Evolutionary conservation across 2,797 vertebrate species (phyloP).

Genomic region (Poeciliopsis turneri): DNA sequence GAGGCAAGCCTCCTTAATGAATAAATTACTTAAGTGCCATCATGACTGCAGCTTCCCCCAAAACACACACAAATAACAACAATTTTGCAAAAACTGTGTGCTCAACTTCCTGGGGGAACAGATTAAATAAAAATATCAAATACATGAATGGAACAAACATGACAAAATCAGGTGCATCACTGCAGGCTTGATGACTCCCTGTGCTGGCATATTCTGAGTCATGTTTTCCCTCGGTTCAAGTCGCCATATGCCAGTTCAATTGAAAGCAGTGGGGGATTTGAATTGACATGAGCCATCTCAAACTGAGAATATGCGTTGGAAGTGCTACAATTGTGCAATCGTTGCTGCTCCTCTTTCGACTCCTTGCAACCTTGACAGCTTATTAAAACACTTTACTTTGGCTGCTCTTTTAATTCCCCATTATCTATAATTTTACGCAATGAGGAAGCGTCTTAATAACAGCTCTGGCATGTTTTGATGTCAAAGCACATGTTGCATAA

Average conservation of each 20-base stretch:
- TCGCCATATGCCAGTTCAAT: conserved; percentile 5
- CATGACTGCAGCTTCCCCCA: neutral
- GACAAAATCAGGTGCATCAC: conserved; percentile 3
- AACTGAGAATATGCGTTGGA: conserved; percentile 2
- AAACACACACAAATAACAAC: neutral
- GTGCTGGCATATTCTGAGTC: conserved; percentile 3
- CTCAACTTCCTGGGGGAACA: conserved; percentile 5
- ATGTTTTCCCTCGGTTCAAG: neutral
- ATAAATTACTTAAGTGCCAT: neutral
- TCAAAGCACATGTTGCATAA: conserved; percentile 22
- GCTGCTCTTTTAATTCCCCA: conserved; percentile 17
- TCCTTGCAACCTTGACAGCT: neutral
- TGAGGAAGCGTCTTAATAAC: conserved; percentile 10
- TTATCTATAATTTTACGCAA: conserved; percentile 20
- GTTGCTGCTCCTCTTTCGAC: neutral
- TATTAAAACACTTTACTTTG: conserved; percentile 6
- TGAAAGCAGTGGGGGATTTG: neutral
- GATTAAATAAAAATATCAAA: neutral
- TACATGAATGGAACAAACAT: neutral
- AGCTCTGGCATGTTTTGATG: conserved; percentile 23
- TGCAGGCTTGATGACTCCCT: neutral
- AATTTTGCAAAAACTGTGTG: conserved; percentile 1
- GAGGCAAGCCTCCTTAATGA: neutral
- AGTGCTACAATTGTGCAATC: neutral
- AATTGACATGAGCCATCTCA: neutral